A percentile compares a stretch with the other conserved stretches of the same genome.
Conservation (phyloP, 2,797 vertebrate species). For the Pangasius macronema region DNA sequence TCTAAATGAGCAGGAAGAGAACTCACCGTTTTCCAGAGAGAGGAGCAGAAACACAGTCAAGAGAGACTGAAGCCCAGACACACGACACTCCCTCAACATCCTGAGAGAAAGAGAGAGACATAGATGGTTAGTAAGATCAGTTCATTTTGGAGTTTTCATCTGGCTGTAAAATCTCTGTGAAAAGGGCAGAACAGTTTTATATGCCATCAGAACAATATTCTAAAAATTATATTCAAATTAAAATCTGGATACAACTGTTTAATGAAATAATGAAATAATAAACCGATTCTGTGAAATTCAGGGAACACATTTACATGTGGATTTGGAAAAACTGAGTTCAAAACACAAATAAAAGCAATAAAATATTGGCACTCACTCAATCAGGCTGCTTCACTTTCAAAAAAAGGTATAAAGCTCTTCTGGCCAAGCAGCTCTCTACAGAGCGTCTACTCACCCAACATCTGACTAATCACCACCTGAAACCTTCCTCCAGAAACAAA, state of each 20-base stretch:
- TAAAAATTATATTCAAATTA: neutral
- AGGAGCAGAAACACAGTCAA: slow-evolving; percentile 73
- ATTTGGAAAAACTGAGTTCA: neutral
- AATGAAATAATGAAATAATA: neutral
- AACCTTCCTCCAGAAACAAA: neutral
- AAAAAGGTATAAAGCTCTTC: neutral
- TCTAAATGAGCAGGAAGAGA: slow-evolving; percentile 37
- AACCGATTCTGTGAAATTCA: neutral
- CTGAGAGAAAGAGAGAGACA: slow-evolving; percentile 55
- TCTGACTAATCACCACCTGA: neutral
- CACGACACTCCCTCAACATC: slow-evolving; percentile 66
- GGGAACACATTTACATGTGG: neutral
- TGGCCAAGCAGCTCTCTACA: neutral
- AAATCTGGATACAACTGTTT: neutral
- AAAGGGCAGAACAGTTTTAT: neutral
- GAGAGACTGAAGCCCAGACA: slow-evolving; percentile 68
- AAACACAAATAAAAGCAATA: neutral
- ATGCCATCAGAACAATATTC: neutral
- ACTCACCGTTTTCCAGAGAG: slow-evolving; percentile 71
- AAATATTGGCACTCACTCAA: neutral
- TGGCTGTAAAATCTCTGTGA: neutral
- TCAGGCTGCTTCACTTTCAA: neutral
- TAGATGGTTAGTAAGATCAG: neutral
- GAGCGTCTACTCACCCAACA: neutral
- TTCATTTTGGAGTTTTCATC: neutral